Conservation (phyloP, 2,888 invertebrate genomes). For the Choreutis nemorana region DNA sequence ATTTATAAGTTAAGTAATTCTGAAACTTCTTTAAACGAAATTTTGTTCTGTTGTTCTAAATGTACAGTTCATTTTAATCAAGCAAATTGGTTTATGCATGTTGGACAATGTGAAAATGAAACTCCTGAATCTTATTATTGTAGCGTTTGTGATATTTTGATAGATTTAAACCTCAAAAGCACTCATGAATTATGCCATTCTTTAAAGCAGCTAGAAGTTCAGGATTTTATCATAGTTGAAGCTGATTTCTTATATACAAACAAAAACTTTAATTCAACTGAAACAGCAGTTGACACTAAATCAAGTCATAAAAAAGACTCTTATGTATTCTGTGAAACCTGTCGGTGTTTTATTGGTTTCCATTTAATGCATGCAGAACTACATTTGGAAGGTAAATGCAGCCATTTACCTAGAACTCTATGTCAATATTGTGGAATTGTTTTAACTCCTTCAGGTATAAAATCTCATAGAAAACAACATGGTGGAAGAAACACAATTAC, state of each 20-base stretch:
- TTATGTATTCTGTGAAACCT: constrained; percentile 24
- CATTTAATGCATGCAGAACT: constrained; percentile 13
- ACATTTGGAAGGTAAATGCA: constrained; percentile 24
- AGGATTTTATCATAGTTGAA: constrained; percentile 21
- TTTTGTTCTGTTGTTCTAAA: constrained; percentile 33
- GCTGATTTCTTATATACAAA: too few relatives aligned
- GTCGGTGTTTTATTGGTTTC: constrained; percentile 30
- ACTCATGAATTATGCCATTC: constrained; percentile 20
- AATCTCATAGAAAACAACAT: constrained; percentile 26
- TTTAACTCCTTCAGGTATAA: constrained; percentile 20
- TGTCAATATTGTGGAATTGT: constrained; percentile 37
- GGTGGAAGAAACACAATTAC: constrained; percentile 18
- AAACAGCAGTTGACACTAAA: too few relatives aligned
- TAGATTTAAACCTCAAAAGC: constrained; percentile 21
- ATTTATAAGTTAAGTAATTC: constrained; percentile 21
- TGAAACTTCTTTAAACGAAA: constrained; percentile 14
- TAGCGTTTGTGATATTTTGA: constrained; percentile 30
- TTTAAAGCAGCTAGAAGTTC: constrained; percentile 11
- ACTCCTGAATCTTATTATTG: constrained; percentile 25
- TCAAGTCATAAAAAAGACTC: too few relatives aligned
- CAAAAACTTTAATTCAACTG: too few relatives aligned
- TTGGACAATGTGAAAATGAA: constrained; percentile 20
- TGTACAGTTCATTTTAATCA: constrained; percentile 35
- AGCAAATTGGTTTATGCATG: constrained; percentile 25
- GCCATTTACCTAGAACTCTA: constrained; percentile 17